Conservation (phyloP, 2,888 invertebrate species). For the Drosophila buzzatii region DNA sequence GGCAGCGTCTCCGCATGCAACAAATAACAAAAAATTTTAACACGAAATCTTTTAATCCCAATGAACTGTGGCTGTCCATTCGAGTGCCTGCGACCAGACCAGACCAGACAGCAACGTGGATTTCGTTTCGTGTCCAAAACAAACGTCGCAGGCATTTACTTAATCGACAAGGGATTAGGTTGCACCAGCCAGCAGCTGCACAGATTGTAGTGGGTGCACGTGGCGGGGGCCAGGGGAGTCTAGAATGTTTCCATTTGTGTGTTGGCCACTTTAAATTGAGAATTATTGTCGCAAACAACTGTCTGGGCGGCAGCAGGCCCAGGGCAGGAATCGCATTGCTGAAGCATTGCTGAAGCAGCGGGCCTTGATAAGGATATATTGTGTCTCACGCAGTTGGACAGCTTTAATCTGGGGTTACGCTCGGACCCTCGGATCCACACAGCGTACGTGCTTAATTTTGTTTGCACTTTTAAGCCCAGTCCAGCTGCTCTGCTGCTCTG, state of each 20-base stretch:
- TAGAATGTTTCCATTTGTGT: constrained; percentile 59
- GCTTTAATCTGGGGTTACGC: constrained; percentile 74
- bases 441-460: constrained; percentile 80
- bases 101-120: constrained; percentile 44
- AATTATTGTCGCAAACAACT: constrained; percentile 78
- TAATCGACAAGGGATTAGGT: constrained; percentile 83
- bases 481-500: constrained; percentile 14
- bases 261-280: constrained; percentile 78
- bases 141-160: constrained; percentile 82
- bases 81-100: constrained; percentile 30
- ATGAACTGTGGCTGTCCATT: constrained; percentile 72
- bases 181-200: constrained; percentile 43
- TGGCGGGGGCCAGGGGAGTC: constrained; percentile 5
- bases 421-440: constrained; percentile 51
- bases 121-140: constrained; percentile 53
- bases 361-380: constrained; percentile 80
- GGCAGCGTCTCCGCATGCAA: constrained; percentile 47
- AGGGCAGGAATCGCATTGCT: constrained; percentile 7
- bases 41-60: constrained; percentile 80
- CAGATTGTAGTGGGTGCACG: background rate
- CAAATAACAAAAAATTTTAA: constrained; percentile 72
- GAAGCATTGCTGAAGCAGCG: constrained; percentile 16
- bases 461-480: constrained; percentile 81
- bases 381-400: constrained; percentile 82
- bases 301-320: constrained; percentile 40